phyloP scores from a whole-genome alignment of 2,113 vertebrate genomes.

The Petaurus breviceps region DNA sequence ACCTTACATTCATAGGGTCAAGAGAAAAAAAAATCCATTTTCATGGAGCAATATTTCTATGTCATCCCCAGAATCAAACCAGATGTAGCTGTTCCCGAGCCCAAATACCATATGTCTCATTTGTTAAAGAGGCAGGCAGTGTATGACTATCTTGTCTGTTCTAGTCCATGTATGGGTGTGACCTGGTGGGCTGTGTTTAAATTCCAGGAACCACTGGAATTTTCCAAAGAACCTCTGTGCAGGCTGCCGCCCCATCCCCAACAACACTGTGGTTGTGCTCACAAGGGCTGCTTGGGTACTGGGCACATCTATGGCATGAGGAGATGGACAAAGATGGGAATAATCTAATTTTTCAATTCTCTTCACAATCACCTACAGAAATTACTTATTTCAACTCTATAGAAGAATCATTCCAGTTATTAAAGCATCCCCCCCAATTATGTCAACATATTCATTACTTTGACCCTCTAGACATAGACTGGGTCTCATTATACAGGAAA shows the following conservation, averaged over 20 bases:
- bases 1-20: conserved; percentile 8
- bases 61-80: conserved; percentile 41
- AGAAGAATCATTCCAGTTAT: conserved; percentile 29
- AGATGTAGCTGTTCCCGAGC: conserved; percentile 4
- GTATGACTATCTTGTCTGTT: conserved; percentile 49
- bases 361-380: conserved; percentile 36
- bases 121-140: not conserved
- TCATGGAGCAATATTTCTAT: conserved; percentile 42
- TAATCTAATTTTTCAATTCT: conserved; percentile 9
- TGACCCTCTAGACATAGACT: not conserved
- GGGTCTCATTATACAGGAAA: not conserved
- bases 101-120: not conserved
- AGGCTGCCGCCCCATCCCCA: not conserved
- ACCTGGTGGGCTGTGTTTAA: conserved; percentile 36
- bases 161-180: conserved; percentile 43
- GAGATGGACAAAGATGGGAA: not conserved
- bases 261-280: conserved; percentile 23
- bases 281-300: not conserved
- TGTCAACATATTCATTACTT: not conserved
- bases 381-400: not conserved
- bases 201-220: conserved; percentile 17
- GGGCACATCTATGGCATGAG: not conserved
- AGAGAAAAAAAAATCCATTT: conserved; percentile 38
- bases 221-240: not conserved
- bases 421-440: conserved; percentile 6